Base-by-base conservation (phyloP, 1,140 invertebrate genomes). In the Papilio dardanus region DNA sequence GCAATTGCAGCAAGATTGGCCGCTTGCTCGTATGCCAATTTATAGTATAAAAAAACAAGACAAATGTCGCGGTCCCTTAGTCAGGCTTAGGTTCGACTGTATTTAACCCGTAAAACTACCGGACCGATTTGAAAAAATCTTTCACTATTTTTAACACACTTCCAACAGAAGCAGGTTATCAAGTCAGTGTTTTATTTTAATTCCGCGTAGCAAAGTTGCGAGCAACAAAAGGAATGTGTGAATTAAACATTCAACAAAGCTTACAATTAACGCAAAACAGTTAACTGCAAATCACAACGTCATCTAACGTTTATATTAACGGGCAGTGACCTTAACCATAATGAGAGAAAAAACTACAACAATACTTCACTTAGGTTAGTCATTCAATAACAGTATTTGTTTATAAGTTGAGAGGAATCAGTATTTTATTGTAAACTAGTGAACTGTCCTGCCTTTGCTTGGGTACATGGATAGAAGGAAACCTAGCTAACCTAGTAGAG, bases 241-340 rank as follows among this genome's bases (percentile, higher is more conserved):
- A 28, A 12, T 10, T 10, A 24, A 3, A 4, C n/a, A 7, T 50
- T 14, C 8, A 28, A 2, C 1, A 28, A 58, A 28, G 0, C 21
- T 10, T 24, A 21, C 54, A 58, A 58, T 58, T 58, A 58, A 14
- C 50, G 19, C 46, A 21, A 54, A 54, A 54, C 54, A 3, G 2
- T 58, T 58, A 58, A 58, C 54, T 58, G 54, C 28, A 28, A 58
- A 58, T 58, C 10, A 12, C 54, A 58, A 28, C 54, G 46, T 50
- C 46, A 50, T 21, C 46, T 21, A 21, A 21, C n/a, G 24, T 58
- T 58, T 58, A 58, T 30, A 14, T 30, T 3, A 24, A 24, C 54
- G 54, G 21, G 2, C 54, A 58, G 10, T 58, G 54, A 58, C 54
- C 54, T 58, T 24, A 28, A 28, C n/a, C 21, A 28, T 28, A 58